These are phyloP conservation scores for Oscheius sp. DNA, from an alignment of 2,888 invertebrate species.

Conservation along the genomic window DNA sequence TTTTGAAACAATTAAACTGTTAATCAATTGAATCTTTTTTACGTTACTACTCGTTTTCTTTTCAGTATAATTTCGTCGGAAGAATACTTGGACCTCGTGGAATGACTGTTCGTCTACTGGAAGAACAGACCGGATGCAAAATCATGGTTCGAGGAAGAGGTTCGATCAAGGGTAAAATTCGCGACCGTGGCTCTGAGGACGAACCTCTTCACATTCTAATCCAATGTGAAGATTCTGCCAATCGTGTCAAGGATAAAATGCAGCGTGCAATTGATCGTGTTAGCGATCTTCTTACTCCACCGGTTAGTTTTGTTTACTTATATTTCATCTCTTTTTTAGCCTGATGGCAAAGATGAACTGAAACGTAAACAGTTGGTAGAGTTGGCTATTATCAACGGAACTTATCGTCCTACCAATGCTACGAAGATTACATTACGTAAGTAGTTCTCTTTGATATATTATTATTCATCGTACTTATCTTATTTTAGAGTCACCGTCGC, in stretches of 20 bases:
- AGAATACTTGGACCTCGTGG: conserved; percentile 98
- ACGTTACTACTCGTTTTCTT: conserved; percentile 65
- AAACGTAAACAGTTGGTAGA: conserved; percentile 99
- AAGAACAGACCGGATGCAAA: conserved; percentile 99
- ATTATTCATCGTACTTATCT: background rate
- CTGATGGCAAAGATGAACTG: conserved; percentile 98
- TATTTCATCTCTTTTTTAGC: conserved; percentile 75
- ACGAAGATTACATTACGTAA: conserved; percentile 24
- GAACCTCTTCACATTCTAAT: conserved; percentile 96
- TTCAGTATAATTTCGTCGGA: conserved; percentile 99
- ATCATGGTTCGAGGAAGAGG: conserved; percentile 93
- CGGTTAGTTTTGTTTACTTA: conserved; percentile 75
- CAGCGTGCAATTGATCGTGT: conserved; percentile 95
- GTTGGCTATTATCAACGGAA: conserved; percentile 98
- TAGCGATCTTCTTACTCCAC: conserved; percentile 93
- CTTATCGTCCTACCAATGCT: conserved; percentile 79
- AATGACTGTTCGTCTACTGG: conserved; percentile 99
- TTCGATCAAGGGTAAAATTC: conserved; percentile 71
- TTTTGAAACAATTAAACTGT: no score
- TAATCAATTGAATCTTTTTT: background rate
- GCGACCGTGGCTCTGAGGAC: conserved; percentile 85
- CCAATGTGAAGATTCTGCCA: conserved; percentile 94
- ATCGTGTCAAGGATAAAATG: conserved; percentile 91
- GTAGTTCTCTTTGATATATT: background rate
- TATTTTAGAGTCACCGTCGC: conserved; percentile 5